Evolutionary conservation across 2,888 invertebrate species (phyloP).

Genomic region (Idaea dimidiata): DNA sequence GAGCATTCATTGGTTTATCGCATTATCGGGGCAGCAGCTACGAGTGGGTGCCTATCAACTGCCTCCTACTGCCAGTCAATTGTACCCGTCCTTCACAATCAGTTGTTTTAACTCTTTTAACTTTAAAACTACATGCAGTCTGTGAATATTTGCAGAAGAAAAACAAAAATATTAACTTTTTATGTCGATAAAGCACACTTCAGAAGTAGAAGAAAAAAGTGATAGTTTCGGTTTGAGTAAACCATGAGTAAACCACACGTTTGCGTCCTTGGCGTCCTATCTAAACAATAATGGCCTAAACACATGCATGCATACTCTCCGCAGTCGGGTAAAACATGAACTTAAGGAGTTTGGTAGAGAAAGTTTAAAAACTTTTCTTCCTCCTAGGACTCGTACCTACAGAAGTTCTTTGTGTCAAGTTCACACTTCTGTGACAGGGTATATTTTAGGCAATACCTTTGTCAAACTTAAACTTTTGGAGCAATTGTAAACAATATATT

Average conservation of each 20-base stretch:
- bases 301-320: too few relatives aligned
- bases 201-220: background rate
- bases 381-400: background rate
- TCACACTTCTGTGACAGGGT: background rate
- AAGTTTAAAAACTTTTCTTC: background rate
- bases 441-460: background rate
- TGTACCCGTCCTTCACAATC: constrained; percentile 23
- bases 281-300: too few relatives aligned
- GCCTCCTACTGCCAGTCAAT: constrained; percentile 34
- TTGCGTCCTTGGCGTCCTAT: too few relatives aligned
- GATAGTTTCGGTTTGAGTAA: background rate
- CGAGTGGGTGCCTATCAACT: constrained; percentile 70
- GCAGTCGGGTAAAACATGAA: background rate
- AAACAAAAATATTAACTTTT: too few relatives aligned
- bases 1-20: constrained; percentile 70
- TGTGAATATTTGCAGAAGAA: background rate
- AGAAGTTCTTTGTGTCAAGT: background rate
- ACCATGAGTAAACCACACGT: background rate
- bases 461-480: constrained; percentile 1
- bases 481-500: constrained; percentile 7
- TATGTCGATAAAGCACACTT: too few relatives aligned
- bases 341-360: background rate
- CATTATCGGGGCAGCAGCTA: constrained; percentile 53
- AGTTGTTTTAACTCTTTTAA: constrained; percentile 18
- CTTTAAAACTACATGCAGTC: background rate